Percentiles rank a stretch among this genome's conserved stretches.
Conservation (phyloP, 2,113 vertebrate species). For the Corvus cornix region DNA sequence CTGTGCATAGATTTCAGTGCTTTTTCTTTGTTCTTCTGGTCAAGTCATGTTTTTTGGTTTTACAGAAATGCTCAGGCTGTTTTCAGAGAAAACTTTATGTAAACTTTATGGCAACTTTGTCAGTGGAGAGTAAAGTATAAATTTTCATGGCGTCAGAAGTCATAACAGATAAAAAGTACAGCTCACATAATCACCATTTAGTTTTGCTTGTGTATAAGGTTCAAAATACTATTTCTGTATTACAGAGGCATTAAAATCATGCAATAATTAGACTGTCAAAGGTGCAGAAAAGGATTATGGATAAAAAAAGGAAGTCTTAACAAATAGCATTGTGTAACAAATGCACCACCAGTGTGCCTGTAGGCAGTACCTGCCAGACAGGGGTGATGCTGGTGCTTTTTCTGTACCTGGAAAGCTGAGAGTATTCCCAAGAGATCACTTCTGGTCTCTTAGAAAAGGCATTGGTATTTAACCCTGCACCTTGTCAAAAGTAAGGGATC, state of each 20-base stretch:
- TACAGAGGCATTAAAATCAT: neutral
- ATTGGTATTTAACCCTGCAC: neutral
- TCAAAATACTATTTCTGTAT: neutral
- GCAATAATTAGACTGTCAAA: neutral
- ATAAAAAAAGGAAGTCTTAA: neutral
- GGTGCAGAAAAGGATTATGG: neutral
- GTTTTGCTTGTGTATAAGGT: neutral
- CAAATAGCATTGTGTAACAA: neutral
- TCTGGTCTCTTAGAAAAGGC: neutral
- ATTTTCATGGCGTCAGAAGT: neutral
- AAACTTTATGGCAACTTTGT: neutral
- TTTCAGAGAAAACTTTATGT: conserved; percentile 16
- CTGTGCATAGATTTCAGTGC: neutral
- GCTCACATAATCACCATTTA: neutral
- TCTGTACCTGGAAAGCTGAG: neutral
- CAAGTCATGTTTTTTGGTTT: neutral
- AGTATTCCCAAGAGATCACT: neutral
- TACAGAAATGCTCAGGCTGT: neutral
- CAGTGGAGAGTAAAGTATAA: neutral
- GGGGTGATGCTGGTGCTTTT: neutral
- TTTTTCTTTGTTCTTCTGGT: conserved; percentile 18
- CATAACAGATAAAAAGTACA: neutral
- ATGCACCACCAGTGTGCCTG: accelerated
- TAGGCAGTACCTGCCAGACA: neutral
- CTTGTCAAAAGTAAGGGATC: neutral